Evolutionary conservation across 2,797 vertebrate genomes (phyloP).

Genomic region (Gymnothorax javanicus): DNA sequence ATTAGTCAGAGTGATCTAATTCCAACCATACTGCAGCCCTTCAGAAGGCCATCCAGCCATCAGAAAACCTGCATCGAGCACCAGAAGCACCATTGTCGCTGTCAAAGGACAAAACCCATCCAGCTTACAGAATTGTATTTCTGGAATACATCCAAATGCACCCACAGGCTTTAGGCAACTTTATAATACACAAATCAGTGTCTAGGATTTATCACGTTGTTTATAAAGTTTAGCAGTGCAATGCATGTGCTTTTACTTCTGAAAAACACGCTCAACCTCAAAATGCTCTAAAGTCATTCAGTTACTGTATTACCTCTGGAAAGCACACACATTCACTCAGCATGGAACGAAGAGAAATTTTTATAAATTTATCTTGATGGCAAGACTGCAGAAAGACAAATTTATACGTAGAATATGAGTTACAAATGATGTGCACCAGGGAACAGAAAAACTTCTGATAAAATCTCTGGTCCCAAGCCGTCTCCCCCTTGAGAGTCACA

Average conservation of each 20-base stretch:
- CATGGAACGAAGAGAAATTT: not conserved
- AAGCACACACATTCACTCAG: not conserved
- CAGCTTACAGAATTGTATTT: constrained; percentile 12
- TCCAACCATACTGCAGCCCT: not conserved
- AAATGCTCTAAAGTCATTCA: not conserved
- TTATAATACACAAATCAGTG: constrained; percentile 21
- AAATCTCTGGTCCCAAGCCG: not conserved
- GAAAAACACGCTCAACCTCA: not conserved
- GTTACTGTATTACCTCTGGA: not conserved
- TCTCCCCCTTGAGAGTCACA: not conserved
- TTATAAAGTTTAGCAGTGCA: not conserved
- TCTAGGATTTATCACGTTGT: not conserved
- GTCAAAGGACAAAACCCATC: constrained; percentile 13
- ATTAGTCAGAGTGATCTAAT: constrained; percentile 23
- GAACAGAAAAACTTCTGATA: constrained; percentile 7
- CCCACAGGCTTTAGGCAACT: not conserved
- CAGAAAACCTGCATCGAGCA: not conserved
- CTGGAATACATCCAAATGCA: constrained; percentile 19
- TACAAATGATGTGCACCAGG: not conserved
- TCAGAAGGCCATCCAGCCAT: constrained; percentile 15
- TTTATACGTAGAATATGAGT: not conserved
- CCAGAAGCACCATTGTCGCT: constrained; percentile 30
- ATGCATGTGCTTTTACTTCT: not conserved
- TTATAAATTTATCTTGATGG: not conserved
- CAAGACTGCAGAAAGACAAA: not conserved